phyloP scores from a whole-genome alignment of 2,888 invertebrate genomes.

The Lepidocyrtoides sp. region DNA sequence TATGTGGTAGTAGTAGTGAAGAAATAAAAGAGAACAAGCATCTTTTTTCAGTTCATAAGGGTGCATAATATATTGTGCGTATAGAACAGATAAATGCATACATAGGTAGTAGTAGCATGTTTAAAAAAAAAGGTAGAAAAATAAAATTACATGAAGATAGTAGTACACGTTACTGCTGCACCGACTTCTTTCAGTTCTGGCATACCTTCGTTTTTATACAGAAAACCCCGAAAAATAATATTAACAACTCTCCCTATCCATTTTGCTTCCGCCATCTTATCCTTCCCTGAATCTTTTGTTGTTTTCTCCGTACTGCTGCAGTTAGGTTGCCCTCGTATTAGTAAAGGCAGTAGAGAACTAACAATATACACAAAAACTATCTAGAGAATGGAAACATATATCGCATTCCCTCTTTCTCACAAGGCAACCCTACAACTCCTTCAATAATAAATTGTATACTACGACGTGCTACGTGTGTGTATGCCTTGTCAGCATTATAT shows the following conservation, averaged over 20 bases:
- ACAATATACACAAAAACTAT: not conserved
- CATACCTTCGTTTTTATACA: slow-evolving; percentile 32
- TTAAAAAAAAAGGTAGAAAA: too few species aligned
- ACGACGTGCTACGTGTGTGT: too few species aligned
- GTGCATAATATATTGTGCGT: not conserved
- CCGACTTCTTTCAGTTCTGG: not conserved
- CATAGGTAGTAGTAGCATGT: too few species aligned
- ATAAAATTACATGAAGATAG: not conserved
- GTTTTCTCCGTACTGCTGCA: slow-evolving; percentile 69
- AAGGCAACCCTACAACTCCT: slow-evolving; percentile 10
- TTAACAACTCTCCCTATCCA: slow-evolving; percentile 63
- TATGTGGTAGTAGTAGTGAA: not conserved
- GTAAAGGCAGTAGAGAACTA: too few species aligned
- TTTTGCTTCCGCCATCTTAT: slow-evolving; percentile 84
- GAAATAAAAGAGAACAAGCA: not conserved
- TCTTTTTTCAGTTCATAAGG: not conserved
- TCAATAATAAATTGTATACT: slow-evolving; percentile 49
- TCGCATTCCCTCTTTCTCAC: not conserved
- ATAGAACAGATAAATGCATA: not conserved
- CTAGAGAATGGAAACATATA: too few species aligned
- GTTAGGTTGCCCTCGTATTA: too few species aligned
- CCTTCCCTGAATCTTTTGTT: slow-evolving; percentile 81
- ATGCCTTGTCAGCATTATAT: slow-evolving; percentile 4
- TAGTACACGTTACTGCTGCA: not conserved
- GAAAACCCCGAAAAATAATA: slow-evolving; percentile 31